phyloP scores from a whole-genome alignment of 1,140 invertebrate species.

The Trachymyrmex cornetzi region DNA sequence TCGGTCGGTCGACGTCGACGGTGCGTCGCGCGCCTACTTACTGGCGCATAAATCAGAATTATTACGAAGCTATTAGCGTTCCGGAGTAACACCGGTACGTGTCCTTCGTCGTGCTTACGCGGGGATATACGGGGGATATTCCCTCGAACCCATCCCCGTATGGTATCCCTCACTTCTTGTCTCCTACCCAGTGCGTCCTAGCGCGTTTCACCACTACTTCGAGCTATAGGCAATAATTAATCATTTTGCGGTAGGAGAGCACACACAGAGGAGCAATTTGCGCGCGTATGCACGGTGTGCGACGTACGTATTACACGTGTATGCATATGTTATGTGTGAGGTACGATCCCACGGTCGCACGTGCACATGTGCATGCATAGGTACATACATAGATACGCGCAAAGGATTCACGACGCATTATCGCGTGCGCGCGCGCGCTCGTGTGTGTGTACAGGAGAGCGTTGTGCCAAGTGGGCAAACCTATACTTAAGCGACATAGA shows the following conservation, averaged over 20 bases:
- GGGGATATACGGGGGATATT: constrained; percentile 57
- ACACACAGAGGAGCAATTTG: constrained; percentile 52
- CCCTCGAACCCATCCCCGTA: constrained; percentile 58
- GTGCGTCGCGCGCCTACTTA: constrained; percentile 77
- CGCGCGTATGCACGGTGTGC: constrained; percentile 22
- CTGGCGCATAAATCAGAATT: constrained; percentile 84
- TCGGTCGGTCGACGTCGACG: constrained; percentile 65
- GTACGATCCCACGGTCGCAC: background rate
- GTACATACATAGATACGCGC: constrained; percentile 14
- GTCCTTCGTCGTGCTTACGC: constrained; percentile 75
- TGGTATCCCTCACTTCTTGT: background rate
- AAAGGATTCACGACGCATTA: constrained; percentile 52
- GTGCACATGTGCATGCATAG: constrained; percentile 36
- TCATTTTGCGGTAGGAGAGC: constrained; percentile 76
- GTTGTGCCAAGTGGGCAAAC: constrained; percentile 72
- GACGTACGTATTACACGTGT: background rate
- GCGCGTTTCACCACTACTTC: constrained; percentile 68
- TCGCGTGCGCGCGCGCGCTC: background rate
- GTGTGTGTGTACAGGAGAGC: constrained; percentile 5
- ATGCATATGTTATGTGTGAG: background rate
- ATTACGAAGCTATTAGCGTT: constrained; percentile 84
- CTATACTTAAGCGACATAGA: constrained; percentile 84
- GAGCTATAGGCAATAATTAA: constrained; percentile 84
- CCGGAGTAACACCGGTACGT: constrained; percentile 82
- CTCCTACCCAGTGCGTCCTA: constrained; percentile 29